Conservation (phyloP, 1,140 invertebrate species). For the Drosophila equinoxialis region DNA sequence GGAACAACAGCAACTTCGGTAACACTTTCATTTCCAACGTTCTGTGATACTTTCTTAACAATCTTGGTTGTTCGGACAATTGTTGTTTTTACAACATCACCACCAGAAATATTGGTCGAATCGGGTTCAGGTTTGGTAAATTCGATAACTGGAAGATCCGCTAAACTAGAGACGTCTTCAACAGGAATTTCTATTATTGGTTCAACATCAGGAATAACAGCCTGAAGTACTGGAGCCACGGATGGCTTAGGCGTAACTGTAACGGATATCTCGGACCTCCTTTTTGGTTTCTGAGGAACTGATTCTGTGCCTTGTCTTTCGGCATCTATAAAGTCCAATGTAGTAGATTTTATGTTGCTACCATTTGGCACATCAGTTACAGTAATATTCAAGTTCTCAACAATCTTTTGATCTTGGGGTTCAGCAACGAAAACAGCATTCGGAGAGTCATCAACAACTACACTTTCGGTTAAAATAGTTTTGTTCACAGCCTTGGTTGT, state of each 20-base stretch:
- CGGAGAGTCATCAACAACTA: conserved; percentile 3
- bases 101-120: conserved; percentile 34
- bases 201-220: background rate
- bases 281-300: conserved; percentile 13
- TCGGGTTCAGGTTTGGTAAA: conserved; percentile 20
- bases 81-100: conserved; percentile 75
- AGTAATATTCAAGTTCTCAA: conserved; percentile 17
- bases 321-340: conserved; percentile 54
- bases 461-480: conserved; percentile 31
- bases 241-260: background rate
- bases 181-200: conserved; percentile 7
- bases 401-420: conserved; percentile 11
- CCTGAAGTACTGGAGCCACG: background rate
- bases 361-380: background rate
- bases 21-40: conserved; percentile 48
- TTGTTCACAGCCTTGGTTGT: conserved; percentile 62
- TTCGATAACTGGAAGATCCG: background rate
- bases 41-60: conserved; percentile 74
- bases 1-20: conserved; percentile 16
- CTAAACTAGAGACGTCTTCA: conserved; percentile 10
- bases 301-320: conserved; percentile 35
- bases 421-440: background rate
- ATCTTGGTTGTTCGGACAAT: conserved; percentile 78
- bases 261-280: background rate
- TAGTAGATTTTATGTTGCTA: conserved; percentile 33